Base-by-base conservation (phyloP, 2,888 invertebrate species). In the Troilus luridus region DNA sequence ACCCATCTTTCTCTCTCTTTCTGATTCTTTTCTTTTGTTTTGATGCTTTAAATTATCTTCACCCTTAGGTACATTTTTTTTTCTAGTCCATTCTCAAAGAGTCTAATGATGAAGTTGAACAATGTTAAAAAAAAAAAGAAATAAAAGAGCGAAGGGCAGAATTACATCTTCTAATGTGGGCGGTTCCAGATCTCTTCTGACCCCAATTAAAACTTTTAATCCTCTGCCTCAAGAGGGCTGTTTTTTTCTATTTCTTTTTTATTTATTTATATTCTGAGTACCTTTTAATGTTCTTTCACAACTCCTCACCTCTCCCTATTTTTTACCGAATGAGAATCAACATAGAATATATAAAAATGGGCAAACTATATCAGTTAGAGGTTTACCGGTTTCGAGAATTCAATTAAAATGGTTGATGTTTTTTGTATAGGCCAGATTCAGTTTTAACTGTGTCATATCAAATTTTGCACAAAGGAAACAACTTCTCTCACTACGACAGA, bases 201-300 rank as follows among this genome's bases (percentile, higher is more conserved):
- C 85, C 21, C 85, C 56, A 85, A 85, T 85, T 85, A 85, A 85
- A 85, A 85, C 85, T 85, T 85, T 85, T 85, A 85, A 85, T 85
- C 56, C 56, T n/a, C 12, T 14, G 10, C 17, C 54, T n/a, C 85
- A n/a, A 54, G 85, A 85, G 85, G 56, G 56, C 6, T 58, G 3
- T n/a, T 77, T 77, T 56, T 85, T 12, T 56, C 12, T 85, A 7
- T 85, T 58, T 10, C 9, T 77, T 77, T 17, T 77, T 77, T 77
- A 77, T 77, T 41, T 77, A 64, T 64, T 64, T 64, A 64, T 67
- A 41, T n/a, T 58, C 12, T n/a, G 12, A 85, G 85, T 85, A 58
- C 85, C 56, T 85, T 85, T 85, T 85, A 85, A 85, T 85, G 85
- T 85, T 85, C 56, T 19, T 56, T 85, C 72, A 41, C 17, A 27